Conservation (phyloP, 2,888 invertebrate genomes). For the Meta bourneti region DNA sequence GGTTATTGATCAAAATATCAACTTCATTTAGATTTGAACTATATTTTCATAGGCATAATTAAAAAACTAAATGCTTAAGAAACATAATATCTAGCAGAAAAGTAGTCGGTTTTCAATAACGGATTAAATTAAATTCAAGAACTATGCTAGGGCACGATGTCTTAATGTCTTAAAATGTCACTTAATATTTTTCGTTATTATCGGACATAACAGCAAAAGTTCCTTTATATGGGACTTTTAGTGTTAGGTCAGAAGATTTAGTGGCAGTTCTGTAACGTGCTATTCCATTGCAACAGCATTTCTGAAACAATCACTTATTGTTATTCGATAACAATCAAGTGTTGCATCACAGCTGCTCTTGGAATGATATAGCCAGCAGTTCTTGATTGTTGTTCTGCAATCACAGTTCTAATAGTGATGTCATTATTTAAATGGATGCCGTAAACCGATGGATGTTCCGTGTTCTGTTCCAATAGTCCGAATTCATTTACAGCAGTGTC, state of each 20-base stretch:
- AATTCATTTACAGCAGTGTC: not conserved
- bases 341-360: not conserved
- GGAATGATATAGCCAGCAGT: not conserved
- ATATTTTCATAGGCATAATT: too few species aligned
- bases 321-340: conserved; percentile 1
- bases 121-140: too few species aligned
- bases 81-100: too few species aligned
- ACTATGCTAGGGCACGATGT: too few species aligned
- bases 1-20: too few species aligned
- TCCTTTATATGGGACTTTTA: not conserved
- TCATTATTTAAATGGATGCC: not conserved
- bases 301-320: not conserved
- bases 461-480: not conserved
- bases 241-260: not conserved
- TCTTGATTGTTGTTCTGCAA: not conserved
- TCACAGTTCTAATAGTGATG: not conserved
- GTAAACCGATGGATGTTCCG: not conserved
- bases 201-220: too few species aligned
- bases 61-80: too few species aligned
- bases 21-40: too few species aligned
- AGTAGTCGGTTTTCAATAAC: too few species aligned
- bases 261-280: not conserved
- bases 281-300: not conserved
- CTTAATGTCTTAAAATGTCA: too few species aligned
- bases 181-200: too few species aligned